phyloP scores from a whole-genome alignment of 2,113 vertebrate genomes.

The Acanthochromis polyacanthus region DNA sequence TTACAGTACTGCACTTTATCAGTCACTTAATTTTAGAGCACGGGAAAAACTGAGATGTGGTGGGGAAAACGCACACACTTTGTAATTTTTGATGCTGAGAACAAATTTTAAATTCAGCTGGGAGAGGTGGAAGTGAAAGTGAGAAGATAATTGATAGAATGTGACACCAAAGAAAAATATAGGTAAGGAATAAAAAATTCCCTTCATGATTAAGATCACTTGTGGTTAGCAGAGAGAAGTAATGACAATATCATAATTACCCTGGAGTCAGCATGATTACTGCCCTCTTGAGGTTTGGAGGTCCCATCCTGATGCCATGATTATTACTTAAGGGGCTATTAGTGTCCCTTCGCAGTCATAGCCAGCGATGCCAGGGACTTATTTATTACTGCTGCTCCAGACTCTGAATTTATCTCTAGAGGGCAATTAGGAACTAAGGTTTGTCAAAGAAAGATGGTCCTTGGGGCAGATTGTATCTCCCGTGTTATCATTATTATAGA shows the following conservation, averaged over 20 bases:
- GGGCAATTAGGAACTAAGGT: conserved; percentile 61
- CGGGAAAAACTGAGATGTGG: neutral
- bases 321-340: conserved; percentile 68
- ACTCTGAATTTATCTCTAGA: conserved; percentile 66
- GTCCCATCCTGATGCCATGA: conserved; percentile 43
- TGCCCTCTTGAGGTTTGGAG: conserved; percentile 56
- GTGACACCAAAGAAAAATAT: neutral
- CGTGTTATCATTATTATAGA: conserved; percentile 62
- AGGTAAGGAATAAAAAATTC: neutral
- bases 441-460: conserved; percentile 63
- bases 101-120: too few species aligned
- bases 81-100: too few species aligned
- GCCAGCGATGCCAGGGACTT: conserved; percentile 28
- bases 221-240: conserved; percentile 15
- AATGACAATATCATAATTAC: conserved; percentile 53
- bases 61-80: too few species aligned
- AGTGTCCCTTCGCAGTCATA: conserved; percentile 60
- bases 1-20: neutral
- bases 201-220: conserved; percentile 11
- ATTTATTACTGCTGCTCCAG: conserved; percentile 61
- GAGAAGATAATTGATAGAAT: too few species aligned
- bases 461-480: conserved; percentile 53
- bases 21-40: neutral
- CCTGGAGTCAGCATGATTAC: conserved; percentile 53
- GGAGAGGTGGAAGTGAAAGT: too few species aligned